phyloP scores from a whole-genome alignment of 2,113 vertebrate species.

The Butastur rufipennis region DNA sequence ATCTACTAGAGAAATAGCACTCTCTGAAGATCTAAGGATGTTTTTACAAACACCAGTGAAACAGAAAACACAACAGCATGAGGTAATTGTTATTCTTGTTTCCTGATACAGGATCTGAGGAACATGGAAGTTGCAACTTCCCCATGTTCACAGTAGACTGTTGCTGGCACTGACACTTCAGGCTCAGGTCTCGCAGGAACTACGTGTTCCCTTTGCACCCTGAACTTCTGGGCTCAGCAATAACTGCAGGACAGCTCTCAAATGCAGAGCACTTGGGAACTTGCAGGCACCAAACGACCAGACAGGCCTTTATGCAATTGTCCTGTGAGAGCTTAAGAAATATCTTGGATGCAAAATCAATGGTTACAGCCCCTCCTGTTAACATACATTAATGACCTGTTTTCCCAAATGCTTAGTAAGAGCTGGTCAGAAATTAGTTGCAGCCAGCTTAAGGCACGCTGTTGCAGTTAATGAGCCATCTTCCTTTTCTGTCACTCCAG shows the following conservation, averaged over 20 bases:
- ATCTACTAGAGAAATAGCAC: not conserved
- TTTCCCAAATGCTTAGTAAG: not conserved
- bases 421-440: not conserved
- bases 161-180: not conserved
- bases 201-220: not conserved
- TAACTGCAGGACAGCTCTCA: not conserved
- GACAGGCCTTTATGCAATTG: not conserved
- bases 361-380: not conserved
- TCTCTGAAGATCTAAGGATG: not conserved
- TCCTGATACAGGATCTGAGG: not conserved
- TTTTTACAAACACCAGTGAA: not conserved
- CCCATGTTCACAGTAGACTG: not conserved
- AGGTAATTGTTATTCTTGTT: not conserved
- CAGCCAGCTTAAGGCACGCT: fast-evolving
- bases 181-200: not conserved
- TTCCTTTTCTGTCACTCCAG: not conserved
- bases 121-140: not conserved
- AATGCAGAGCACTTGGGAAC: fast-evolving
- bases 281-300: fast-evolving
- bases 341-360: fast-evolving
- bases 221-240: not conserved
- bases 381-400: fast-evolving
- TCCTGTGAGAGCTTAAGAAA: not conserved
- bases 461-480: not conserved
- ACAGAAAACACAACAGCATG: not conserved